Evolutionary conservation across 2,888 invertebrate genomes (phyloP).

Genomic region (Rhimphoctona megacephalus): DNA sequence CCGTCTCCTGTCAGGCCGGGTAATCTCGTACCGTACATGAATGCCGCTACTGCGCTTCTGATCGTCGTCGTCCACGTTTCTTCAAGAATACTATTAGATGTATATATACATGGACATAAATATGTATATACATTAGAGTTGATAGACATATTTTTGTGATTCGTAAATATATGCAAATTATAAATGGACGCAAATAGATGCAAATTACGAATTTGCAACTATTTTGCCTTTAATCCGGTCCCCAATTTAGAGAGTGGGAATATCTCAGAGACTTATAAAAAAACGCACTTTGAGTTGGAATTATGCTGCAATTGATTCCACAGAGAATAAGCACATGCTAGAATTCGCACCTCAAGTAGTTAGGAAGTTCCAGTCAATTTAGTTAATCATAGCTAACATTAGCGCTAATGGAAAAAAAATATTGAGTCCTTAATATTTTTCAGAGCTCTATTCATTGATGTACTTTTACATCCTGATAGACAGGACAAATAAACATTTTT

Average conservation of each 20-base stretch:
- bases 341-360: background rate
- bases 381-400: background rate
- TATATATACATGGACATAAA: slow-evolving; percentile 1
- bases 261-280: background rate
- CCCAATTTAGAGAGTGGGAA: background rate
- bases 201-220: background rate
- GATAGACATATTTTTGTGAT: background rate
- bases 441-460: background rate
- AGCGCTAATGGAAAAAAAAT: too few species aligned
- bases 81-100: slow-evolving; percentile 53
- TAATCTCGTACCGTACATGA: slow-evolving; percentile 79
- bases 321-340: background rate
- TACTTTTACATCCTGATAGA: background rate
- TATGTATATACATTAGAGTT: background rate
- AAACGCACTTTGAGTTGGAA: background rate
- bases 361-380: background rate
- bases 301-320: background rate
- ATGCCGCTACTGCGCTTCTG: slow-evolving; percentile 76
- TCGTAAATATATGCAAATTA: background rate
- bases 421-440: background rate
- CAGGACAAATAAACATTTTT: background rate
- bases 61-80: slow-evolving; percentile 60
- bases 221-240: background rate
- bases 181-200: background rate
- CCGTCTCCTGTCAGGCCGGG: slow-evolving; percentile 80